phyloP scores from a whole-genome alignment of 2,888 invertebrate genomes.

The Andrena fulva region DNA sequence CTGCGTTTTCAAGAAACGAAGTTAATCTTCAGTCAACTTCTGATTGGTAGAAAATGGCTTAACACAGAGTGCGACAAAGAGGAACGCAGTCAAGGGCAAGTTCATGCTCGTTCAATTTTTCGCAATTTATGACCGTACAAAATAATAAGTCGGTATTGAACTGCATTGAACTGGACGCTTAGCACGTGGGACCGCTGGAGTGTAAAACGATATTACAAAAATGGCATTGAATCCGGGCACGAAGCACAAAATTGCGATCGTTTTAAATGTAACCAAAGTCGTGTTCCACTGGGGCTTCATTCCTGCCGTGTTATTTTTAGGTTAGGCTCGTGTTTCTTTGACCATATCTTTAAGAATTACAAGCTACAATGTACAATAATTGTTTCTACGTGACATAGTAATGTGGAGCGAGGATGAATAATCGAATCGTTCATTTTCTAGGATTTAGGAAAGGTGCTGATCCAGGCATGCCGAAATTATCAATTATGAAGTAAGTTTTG shows the following conservation, averaged over 20 bases:
- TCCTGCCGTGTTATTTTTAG: conserved; percentile 89
- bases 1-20: conserved; percentile 2
- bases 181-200: not conserved
- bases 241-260: conserved; percentile 88
- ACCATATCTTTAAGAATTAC: not conserved
- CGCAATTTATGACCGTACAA: not conserved
- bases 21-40: not conserved
- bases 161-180: not conserved
- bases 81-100: not conserved
- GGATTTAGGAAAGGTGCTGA: conserved; percentile 90
- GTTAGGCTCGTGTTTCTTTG: conserved; percentile 83
- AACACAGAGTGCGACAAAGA: not conserved
- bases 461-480: conserved; percentile 89
- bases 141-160: conserved; percentile 10
- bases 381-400: not conserved
- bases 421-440: conserved; percentile 77
- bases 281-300: conserved; percentile 90
- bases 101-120: not conserved
- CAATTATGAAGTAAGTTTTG: conserved; percentile 85
- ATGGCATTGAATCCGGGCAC: conserved; percentile 86
- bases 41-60: not conserved
- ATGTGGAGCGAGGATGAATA: not conserved
- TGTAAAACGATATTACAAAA: conserved; percentile 47
- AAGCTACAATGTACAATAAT: not conserved
- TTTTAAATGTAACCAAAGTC: conserved; percentile 87